These are phyloP conservation scores for Mormoops blainvillei DNA, from an alignment of 2,113 vertebrate genomes.

Conservation along the genomic window DNA sequence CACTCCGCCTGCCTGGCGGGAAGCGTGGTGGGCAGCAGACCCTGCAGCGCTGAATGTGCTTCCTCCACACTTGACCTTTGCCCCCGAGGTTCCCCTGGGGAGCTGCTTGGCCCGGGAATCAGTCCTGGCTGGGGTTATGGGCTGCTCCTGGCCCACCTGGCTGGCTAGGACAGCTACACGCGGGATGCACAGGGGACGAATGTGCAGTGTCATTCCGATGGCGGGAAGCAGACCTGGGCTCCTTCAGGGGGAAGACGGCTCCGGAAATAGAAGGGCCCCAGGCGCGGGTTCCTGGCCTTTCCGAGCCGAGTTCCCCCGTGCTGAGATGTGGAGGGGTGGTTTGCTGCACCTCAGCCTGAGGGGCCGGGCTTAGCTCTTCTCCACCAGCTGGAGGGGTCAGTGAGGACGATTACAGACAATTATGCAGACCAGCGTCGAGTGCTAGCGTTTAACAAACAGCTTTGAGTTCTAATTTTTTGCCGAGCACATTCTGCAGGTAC, in stretches of 20 bases:
- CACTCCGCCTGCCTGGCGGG: constrained; percentile 9
- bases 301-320: constrained; percentile 13
- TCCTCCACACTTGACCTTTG: not conserved
- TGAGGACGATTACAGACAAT: constrained; percentile 75
- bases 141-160: not conserved
- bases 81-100: not conserved
- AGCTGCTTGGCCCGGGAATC: not conserved
- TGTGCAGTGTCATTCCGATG: not conserved
- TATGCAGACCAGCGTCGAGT: constrained; percentile 70
- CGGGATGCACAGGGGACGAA: not conserved
- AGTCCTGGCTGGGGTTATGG: not conserved
- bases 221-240: constrained; percentile 12
- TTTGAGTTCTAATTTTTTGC: constrained; percentile 82
- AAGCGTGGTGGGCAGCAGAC: not conserved
- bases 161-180: not conserved
- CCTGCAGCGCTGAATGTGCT: not conserved
- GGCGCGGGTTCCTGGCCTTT: constrained; percentile 30
- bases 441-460: constrained; percentile 79
- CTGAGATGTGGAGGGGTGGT: constrained; percentile 2
- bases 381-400: constrained; percentile 60
- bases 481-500: constrained; percentile 76
- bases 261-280: not conserved
- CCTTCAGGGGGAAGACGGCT: constrained; percentile 28
- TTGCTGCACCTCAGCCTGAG: not conserved
- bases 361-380: constrained; percentile 51